Evolutionary conservation across 2,888 invertebrate genomes (phyloP), one percentile per base, ranked within the genome.

Genomic region (Synergus itoensis): DNA sequence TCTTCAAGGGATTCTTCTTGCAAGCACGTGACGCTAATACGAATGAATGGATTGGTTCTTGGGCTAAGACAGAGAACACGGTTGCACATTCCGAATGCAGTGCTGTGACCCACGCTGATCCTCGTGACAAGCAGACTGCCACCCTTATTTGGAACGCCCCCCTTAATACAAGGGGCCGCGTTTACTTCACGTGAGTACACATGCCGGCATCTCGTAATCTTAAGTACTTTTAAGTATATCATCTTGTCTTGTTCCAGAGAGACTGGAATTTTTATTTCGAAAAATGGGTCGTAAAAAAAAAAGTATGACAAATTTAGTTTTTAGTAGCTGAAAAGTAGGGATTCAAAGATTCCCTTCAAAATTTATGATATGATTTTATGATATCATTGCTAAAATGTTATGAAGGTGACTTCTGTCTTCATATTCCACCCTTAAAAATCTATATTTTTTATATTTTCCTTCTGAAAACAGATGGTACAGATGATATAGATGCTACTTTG

Each of bases 1-100:
- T 95, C 1, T 97, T 97, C 93, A 95, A 96, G 87, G 97, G 97
- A n/a, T 97, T 97, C 93, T 96, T 97, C 92, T 92, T 97, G 67
- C 97, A 97, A 93, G 97, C 96, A 0, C 94, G 97, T 62, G 96
- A 97, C 86, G 94, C 93, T 12, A 93, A 94, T 80, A 94, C 95
- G 0, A 94, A 96, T 88, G 94, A 95, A 82, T 97, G 97, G 97
- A 93, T 96, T 69, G 97, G 97, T 3, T 93, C 94, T 62, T 97
- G 96, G 95, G 94, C 95, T 81, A 94, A 95, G 84, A 95, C 96
- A 0, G 94, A 95, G 0, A 96, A 96, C 89, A 96, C 96, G 3
- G 96, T 96, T 85, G 93, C 94, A 4, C 96, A 96, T 88, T 95
- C 96, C 0, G 97, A 97, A 91, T 97, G 97, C 90, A 94, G 96